These are phyloP conservation scores for Pollenia labialis DNA, from an alignment of 2,888 invertebrate genomes.

Conservation along the genomic window DNA sequence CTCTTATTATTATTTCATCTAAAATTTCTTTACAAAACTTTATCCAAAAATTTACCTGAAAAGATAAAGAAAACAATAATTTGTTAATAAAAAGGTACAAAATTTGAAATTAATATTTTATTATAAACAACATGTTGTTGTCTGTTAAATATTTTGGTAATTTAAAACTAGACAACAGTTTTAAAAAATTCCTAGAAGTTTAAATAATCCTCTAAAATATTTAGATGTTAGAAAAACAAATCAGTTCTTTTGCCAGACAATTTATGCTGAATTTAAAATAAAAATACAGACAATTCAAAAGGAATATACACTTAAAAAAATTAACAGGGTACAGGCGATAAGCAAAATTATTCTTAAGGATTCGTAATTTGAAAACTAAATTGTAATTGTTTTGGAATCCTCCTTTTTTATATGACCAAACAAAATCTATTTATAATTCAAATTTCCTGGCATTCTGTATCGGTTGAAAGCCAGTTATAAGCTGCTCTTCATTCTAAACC, in stretches of 20 bases:
- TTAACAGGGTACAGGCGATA: background rate
- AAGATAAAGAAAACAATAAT: conserved; percentile 25
- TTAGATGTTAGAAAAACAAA: conserved; percentile 33
- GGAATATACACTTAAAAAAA: conserved; percentile 43
- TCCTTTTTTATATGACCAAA: no score
- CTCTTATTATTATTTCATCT: background rate
- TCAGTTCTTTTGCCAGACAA: conserved; percentile 18
- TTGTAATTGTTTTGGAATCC: no score
- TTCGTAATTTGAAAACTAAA: no score
- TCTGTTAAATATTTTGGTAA: background rate
- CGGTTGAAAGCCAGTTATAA: no score
- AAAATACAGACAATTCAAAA: background rate
- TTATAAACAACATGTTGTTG: conserved; percentile 42
- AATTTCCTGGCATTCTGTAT: no score
- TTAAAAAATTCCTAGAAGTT: conserved; percentile 27
- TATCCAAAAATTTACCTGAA: conserved; percentile 61
- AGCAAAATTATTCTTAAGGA: no score
- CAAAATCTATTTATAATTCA: no score
- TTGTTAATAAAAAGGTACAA: background rate
- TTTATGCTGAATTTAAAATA: background rate
- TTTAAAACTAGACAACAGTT: conserved; percentile 6
- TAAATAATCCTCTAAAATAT: conserved; percentile 29
- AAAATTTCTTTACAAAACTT: conserved; percentile 9
- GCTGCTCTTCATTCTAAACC: no score
- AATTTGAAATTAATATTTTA: conserved; percentile 58